Evolutionary conservation across 2,888 invertebrate species (phyloP).

Genomic region (Drosophila cyrtoloma): DNA sequence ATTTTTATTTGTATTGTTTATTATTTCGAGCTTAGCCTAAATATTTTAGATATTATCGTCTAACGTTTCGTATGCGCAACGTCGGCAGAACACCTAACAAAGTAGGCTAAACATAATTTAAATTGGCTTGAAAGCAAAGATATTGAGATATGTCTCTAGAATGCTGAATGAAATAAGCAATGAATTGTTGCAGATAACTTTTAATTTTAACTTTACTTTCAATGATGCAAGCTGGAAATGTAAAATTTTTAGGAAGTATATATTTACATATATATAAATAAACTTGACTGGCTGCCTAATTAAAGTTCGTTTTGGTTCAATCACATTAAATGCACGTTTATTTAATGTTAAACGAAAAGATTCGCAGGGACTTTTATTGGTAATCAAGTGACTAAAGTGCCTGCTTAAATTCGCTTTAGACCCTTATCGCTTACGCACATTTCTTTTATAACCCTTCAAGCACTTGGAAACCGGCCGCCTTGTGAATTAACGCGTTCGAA

Average conservation of each 20-base stretch:
- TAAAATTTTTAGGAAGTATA: background rate
- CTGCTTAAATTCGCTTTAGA: conserved; percentile 1
- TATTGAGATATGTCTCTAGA: background rate
- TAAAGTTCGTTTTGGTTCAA: conserved; percentile 13
- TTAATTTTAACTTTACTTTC: background rate
- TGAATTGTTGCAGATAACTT: background rate
- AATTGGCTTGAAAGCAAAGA: background rate
- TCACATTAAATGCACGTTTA: background rate
- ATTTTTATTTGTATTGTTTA: conserved; percentile 13
- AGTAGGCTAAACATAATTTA: background rate
- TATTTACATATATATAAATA: background rate
- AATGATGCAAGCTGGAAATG: conserved; percentile 10
- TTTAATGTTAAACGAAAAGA: background rate
- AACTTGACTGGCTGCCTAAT: conserved; percentile 9
- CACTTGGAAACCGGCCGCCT: conserved; percentile 25
- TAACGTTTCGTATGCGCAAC: conserved; percentile 47
- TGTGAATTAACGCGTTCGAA: conserved; percentile 34
- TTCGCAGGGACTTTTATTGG: background rate
- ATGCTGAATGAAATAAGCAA: background rate
- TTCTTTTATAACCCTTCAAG: conserved; percentile 42
- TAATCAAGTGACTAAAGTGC: background rate
- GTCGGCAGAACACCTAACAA: background rate
- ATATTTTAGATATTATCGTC: conserved; percentile 1
- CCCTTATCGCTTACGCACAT: conserved; percentile 41
- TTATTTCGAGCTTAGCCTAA: conserved; percentile 5